A percentile compares a stretch with the other conserved stretches of the same genome.
These are phyloP conservation scores for Amblyornis subalaris DNA, from an alignment of 2,113 vertebrate species.

Conservation along the genomic window DNA sequence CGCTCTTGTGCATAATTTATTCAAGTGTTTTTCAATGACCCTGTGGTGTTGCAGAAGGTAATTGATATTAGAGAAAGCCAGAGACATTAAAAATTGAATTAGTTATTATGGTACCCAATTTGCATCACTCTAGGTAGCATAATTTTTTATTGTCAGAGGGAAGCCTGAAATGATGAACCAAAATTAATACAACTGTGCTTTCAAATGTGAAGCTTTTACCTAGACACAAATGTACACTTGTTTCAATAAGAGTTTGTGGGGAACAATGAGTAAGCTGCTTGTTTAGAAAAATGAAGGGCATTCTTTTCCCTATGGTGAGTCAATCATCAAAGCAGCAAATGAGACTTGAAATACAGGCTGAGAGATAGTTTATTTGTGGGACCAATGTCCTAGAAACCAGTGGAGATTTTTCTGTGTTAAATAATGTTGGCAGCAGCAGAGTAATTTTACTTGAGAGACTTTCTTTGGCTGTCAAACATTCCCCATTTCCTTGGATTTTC, in stretches of 20 bases:
- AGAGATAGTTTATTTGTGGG: neutral
- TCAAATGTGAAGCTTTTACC: neutral
- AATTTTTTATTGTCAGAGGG: conserved; percentile 17
- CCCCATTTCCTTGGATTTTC: conserved; percentile 1
- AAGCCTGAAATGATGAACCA: neutral
- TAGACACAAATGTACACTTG: neutral
- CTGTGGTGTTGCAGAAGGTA: neutral
- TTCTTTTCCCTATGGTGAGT: neutral
- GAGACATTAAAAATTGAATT: conserved; percentile 18
- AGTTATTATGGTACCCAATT: neutral
- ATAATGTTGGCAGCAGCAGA: neutral
- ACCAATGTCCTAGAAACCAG: neutral
- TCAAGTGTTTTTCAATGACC: neutral
- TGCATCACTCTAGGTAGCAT: conserved; percentile 4
- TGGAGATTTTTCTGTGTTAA: neutral
- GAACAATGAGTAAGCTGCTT: neutral
- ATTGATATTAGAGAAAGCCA: conserved; percentile 1
- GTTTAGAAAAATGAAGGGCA: neutral
- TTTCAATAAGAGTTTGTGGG: neutral
- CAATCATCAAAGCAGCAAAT: neutral
- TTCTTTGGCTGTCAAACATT: neutral
- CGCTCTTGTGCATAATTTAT: neutral
- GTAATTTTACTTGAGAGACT: neutral
- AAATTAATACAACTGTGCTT: neutral
- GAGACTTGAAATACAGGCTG: neutral